A percentile compares a stretch with the other conserved stretches of the same genome.
Conservation (phyloP, 1,140 invertebrate genomes). For the Papilio glaucus region DNA sequence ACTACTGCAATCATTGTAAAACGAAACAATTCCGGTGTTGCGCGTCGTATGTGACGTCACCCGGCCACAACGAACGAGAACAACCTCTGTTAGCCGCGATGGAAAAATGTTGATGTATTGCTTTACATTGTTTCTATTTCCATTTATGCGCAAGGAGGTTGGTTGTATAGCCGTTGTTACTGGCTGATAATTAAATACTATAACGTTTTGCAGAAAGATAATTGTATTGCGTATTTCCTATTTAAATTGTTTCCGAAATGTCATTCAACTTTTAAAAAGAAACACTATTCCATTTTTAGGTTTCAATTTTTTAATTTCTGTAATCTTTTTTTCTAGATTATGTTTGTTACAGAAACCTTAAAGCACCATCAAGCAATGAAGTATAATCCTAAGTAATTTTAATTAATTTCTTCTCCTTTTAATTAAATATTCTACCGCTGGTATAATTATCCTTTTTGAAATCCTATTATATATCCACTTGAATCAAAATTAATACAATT, state of each 20-base stretch:
- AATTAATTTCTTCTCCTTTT: too few relatives aligned
- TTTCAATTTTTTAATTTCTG: too few relatives aligned
- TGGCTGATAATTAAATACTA: slow-evolving; percentile 1
- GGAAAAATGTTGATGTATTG: slow-evolving; percentile 38
- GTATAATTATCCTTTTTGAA: too few relatives aligned
- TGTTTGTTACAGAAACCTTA: too few relatives aligned
- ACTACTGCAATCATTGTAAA: slow-evolving; percentile 57
- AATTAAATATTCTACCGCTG: too few relatives aligned
- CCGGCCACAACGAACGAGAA: slow-evolving; percentile 51
- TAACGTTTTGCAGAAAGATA: background rate
- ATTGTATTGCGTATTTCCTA: background rate
- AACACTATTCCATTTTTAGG: too few relatives aligned
- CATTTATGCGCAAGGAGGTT: background rate
- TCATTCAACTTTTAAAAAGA: too few relatives aligned
- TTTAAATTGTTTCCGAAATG: background rate
- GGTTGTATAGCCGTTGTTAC: background rate
- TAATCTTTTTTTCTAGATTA: too few relatives aligned
- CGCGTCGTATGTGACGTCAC: slow-evolving; percentile 59
- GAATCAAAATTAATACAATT: too few relatives aligned
- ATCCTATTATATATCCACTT: too few relatives aligned
- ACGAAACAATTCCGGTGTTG: slow-evolving; percentile 52
- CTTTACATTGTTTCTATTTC: slow-evolving; percentile 33
- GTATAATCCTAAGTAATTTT: too few relatives aligned
- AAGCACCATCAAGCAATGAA: too few relatives aligned
- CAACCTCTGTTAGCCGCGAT: background rate